Conservation (phyloP, 2,888 invertebrate genomes). For the Mimachlamys varia region DNA sequence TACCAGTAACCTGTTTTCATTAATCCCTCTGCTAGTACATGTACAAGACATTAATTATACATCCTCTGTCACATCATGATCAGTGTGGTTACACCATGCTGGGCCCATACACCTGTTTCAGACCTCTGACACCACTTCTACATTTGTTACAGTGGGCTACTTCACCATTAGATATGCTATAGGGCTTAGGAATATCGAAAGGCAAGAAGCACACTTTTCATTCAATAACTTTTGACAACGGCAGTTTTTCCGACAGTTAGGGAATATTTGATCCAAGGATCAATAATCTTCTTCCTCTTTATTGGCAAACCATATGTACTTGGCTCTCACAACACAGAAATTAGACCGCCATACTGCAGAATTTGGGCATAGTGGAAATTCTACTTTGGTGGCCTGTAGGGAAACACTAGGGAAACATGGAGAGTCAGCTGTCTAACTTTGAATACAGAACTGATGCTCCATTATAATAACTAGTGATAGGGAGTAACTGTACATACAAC, state of each 20-base stretch:
- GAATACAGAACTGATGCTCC: too few species aligned
- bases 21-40: neutral
- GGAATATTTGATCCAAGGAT: neutral
- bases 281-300: neutral
- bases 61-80: neutral
- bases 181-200: neutral
- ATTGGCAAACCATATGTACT: neutral
- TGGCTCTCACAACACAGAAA: neutral
- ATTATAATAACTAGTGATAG: too few species aligned
- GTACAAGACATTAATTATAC: neutral
- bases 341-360: neutral
- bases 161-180: neutral
- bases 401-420: neutral
- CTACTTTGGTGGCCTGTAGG: neutral
- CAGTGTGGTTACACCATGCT: neutral
- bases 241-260: neutral
- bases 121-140: too few species aligned
- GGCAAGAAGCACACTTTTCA: neutral
- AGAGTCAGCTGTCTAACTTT: neutral
- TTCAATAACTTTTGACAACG: neutral
- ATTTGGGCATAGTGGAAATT: slow-evolving; percentile 1
- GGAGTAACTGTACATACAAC: too few species aligned
- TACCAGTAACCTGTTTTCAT: neutral
- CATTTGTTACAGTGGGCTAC: neutral
- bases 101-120: neutral